A percentile compares a stretch with the other conserved stretches of the same genome.
Evolutionary conservation across 2,888 invertebrate genomes (phyloP).

Genomic region (Achlya flavicornis): DNA sequence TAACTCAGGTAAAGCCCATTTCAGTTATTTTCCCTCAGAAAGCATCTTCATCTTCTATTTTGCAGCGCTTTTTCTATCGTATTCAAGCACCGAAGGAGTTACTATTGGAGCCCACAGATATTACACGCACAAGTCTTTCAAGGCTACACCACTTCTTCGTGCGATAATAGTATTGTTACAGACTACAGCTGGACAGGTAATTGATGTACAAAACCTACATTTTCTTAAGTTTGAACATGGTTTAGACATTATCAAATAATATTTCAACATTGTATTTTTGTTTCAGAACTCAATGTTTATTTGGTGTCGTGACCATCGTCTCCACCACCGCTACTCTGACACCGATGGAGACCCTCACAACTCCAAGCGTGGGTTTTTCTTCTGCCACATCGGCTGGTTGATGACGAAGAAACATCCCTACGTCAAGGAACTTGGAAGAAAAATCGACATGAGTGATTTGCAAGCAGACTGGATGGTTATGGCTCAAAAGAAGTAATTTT

Average conservation of each 20-base stretch:
- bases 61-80: constrained; percentile 26
- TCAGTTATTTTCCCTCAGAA: no score
- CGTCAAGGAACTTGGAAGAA: constrained; percentile 86
- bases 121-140: constrained; percentile 91
- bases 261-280: no score
- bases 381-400: constrained; percentile 94
- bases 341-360: constrained; percentile 92
- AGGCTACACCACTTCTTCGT: constrained; percentile 86
- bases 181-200: constrained; percentile 90
- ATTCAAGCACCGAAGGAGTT: constrained; percentile 82
- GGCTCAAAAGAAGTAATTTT: constrained; percentile 87
- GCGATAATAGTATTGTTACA: constrained; percentile 86
- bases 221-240: no score
- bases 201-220: neutral
- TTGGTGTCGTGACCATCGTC: constrained; percentile 92
- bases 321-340: constrained; percentile 90
- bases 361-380: constrained; percentile 92
- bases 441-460: constrained; percentile 90
- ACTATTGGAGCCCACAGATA: constrained; percentile 92
- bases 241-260: no score
- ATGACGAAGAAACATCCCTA: constrained; percentile 91
- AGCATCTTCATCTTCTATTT: constrained; percentile 9
- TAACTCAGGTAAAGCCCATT: no score
- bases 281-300: constrained; percentile 88
- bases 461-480: constrained; percentile 87